Evolutionary conservation across 2,888 invertebrate species (phyloP).

Genomic region (Drosophila helvetica): DNA sequence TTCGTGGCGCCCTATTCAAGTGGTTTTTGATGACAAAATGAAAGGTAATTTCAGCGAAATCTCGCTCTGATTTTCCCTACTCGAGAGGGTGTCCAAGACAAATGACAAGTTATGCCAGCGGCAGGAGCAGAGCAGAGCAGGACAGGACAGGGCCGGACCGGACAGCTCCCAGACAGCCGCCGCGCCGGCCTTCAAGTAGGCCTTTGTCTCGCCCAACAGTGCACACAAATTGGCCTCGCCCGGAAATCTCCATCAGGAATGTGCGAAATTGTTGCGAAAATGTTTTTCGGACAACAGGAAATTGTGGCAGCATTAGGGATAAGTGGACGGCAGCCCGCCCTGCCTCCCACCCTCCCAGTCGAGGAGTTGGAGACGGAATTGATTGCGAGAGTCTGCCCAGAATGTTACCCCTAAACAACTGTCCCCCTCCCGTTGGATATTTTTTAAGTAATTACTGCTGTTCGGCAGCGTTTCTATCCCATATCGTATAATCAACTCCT

Average conservation of each 20-base stretch:
- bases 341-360: neutral
- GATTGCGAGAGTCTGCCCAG: neutral
- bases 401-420: neutral
- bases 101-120: constrained; percentile 76
- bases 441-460: constrained; percentile 34
- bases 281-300: constrained; percentile 67
- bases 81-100: constrained; percentile 61
- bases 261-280: constrained; percentile 60
- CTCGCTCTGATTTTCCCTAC: constrained; percentile 58
- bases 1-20: constrained; percentile 72
- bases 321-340: constrained; percentile 43
- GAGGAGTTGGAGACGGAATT: neutral
- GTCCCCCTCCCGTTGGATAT: constrained; percentile 1
- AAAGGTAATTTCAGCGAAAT: constrained; percentile 83
- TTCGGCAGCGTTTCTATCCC: constrained; percentile 4
- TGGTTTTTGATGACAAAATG: constrained; percentile 83
- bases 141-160: no score
- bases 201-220: constrained; percentile 49
- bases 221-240: constrained; percentile 51
- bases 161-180: constrained; percentile 1
- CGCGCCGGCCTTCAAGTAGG: constrained; percentile 50
- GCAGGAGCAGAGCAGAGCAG: constrained; percentile 50
- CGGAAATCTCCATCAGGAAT: constrained; percentile 40
- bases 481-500: constrained; percentile 5
- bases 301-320: constrained; percentile 67